Evolutionary conservation across 2,888 invertebrate genomes (phyloP).

Genomic region (Ormyrus nitidulus): DNA sequence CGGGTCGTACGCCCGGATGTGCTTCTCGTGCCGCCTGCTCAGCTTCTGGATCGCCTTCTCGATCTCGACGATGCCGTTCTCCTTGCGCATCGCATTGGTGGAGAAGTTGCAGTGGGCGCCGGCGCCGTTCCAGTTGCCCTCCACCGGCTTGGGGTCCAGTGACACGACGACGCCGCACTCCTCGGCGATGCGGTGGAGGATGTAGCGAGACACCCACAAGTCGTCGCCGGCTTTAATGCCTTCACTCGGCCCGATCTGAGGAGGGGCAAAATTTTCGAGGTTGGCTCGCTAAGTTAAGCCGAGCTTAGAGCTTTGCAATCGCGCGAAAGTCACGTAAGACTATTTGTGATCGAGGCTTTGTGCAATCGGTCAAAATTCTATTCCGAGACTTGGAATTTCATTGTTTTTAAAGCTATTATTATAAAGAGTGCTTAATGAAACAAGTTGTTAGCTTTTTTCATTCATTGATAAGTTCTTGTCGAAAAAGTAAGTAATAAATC

Average conservation of each 20-base stretch:
- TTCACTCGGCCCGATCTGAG: slow-evolving; percentile 88
- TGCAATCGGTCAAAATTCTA: too few relatives aligned
- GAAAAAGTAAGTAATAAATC: too few relatives aligned
- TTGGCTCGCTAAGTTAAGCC: too few relatives aligned
- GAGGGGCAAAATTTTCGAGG: too few relatives aligned
- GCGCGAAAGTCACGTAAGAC: too few relatives aligned
- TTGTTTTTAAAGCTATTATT: too few relatives aligned
- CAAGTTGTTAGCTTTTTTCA: too few relatives aligned
- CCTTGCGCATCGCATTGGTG: slow-evolving; percentile 92
- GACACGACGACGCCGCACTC: slow-evolving; percentile 91
- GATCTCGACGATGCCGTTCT: slow-evolving; percentile 92
- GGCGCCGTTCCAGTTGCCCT: slow-evolving; percentile 92
- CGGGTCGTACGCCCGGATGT: slow-evolving; percentile 98
- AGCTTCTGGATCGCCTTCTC: slow-evolving; percentile 96
- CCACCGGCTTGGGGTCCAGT: slow-evolving; percentile 86
- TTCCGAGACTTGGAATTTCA: too few relatives aligned
- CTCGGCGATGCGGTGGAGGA: slow-evolving; percentile 91
- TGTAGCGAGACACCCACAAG: slow-evolving; percentile 91
- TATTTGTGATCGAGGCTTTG: too few relatives aligned
- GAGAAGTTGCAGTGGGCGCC: slow-evolving; percentile 98
- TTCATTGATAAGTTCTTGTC: too few relatives aligned
- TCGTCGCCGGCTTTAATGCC: slow-evolving; percentile 91
- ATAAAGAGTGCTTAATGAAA: too few relatives aligned
- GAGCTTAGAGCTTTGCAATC: too few relatives aligned
- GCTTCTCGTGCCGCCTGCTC: slow-evolving; percentile 92